Evolutionary conservation across 2,888 invertebrate species (phyloP).

Genomic region (Lithodes maja): DNA sequence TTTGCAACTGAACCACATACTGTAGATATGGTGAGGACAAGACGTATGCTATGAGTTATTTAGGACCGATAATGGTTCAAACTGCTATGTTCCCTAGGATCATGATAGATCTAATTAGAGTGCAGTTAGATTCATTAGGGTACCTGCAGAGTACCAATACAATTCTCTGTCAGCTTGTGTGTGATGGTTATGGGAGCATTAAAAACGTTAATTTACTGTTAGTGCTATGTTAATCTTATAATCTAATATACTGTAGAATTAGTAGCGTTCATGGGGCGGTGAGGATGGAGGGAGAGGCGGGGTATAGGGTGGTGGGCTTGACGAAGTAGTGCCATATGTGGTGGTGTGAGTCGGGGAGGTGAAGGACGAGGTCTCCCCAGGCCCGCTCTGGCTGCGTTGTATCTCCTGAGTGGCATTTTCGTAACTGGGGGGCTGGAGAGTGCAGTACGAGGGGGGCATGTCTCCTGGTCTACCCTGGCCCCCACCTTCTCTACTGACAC

Average conservation of each 20-base stretch:
- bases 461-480: slow-evolving; percentile 17
- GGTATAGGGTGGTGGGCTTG: neutral
- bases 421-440: slow-evolving; percentile 43
- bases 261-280: neutral
- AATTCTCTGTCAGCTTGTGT: too few relatives aligned
- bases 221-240: too few relatives aligned
- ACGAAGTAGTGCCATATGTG: neutral
- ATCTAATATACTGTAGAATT: neutral
- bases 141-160: too few relatives aligned
- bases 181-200: too few relatives aligned
- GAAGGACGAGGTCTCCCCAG: neutral
- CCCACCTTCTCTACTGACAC: neutral
- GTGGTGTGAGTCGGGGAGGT: neutral
- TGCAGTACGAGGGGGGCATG: slow-evolving; percentile 45
- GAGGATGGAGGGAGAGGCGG: neutral
- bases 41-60: too few relatives aligned
- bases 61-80: too few relatives aligned
- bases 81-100: too few relatives aligned
- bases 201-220: too few relatives aligned
- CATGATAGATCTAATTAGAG: too few relatives aligned
- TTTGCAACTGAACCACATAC: too few relatives aligned
- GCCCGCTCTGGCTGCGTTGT: neutral
- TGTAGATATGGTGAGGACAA: too few relatives aligned
- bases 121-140: too few relatives aligned
- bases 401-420: slow-evolving; percentile 34